Base-by-base conservation (phyloP, 2,113 vertebrate genomes). In the Lycocorax pyrrhopterus region DNA sequence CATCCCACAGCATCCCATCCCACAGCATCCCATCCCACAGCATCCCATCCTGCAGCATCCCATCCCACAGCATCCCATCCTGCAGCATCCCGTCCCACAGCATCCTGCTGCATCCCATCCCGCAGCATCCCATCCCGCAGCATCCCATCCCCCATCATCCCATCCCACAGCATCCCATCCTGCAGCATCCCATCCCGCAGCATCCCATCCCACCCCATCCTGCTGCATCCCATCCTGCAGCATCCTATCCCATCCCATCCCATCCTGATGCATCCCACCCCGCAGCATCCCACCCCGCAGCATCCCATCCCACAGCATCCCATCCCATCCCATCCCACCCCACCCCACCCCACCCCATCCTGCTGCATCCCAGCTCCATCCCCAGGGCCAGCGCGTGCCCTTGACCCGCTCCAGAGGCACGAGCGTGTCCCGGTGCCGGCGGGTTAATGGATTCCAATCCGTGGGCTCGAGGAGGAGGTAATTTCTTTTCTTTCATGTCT, bases 401-500 rank as follows among this genome's bases (percentile, higher is more conserved):
- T 96, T 95, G 94, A 91, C 96, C 95, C 60, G 3, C 26, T 20
- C 59, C 9, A 4, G 72, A 60, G 37, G 55, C 39, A 2, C 7
- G 17, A 32, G 62, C 10, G 37, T n/a, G 29, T 74, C 92, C 86
- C 73, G 7, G 53, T 88, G 94, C 96, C 89, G 13, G 75, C 10
- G 77, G 97, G 98, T 97, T 98, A 98, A 98, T 98, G 97, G 96
- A 94, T 97, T 97, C 91, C 96, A 85, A 81, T 62, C 85, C 84
- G 67, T 55, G 39, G 79, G 81, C 96, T 94, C 76, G 75, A 94
- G 86, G 81, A 96, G 94, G 96, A 97, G 95, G 96, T 95, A 98
- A 97, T 96, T 96, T 96, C 94, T 89, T 95, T 96, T 96, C 97
- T 97, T 97, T 98, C 97, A 98, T 97, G 97, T 96, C 96, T 96